Percentiles rank a stretch among this genome's conserved stretches.
Evolutionary conservation across 2,797 vertebrate genomes (phyloP).

Genomic region (Sebastes diaconus): DNA sequence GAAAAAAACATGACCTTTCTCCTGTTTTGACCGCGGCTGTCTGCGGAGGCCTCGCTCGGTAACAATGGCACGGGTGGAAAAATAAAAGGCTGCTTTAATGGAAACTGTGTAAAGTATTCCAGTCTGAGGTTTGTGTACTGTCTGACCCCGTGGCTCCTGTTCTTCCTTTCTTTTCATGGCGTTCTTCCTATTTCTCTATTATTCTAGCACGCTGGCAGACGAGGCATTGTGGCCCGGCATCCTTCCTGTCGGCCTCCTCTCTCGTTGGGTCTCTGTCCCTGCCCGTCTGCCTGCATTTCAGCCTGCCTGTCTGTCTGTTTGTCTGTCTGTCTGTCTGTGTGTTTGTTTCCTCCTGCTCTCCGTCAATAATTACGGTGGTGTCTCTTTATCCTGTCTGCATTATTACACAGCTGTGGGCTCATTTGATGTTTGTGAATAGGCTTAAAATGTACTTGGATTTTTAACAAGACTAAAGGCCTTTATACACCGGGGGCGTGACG

Average conservation of each 20-base stretch:
- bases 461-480: no score
- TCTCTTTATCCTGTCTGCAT: neutral
- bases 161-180: slow-evolving; percentile 62
- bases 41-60: slow-evolving; percentile 4
- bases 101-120: slow-evolving; percentile 60
- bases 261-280: slow-evolving; percentile 4
- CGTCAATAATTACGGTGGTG: neutral
- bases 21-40: slow-evolving; percentile 25
- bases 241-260: slow-evolving; percentile 53
- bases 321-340: neutral
- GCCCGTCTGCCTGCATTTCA: neutral
- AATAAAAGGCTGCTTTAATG: slow-evolving; percentile 34
- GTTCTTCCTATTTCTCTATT: slow-evolving; percentile 44
- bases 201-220: slow-evolving; percentile 31
- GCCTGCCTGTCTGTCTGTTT: neutral
- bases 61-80: slow-evolving; percentile 50
- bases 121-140: slow-evolving; percentile 43
- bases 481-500: no score
- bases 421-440: neutral
- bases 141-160: slow-evolving; percentile 60
- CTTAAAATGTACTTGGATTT: neutral
- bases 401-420: neutral
- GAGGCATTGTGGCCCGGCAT: slow-evolving; percentile 48
- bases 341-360: slow-evolving; percentile 17
- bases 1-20: slow-evolving; percentile 43